Percentiles rank a stretch among this genome's conserved stretches.
These are phyloP conservation scores for Nyctereutes procyonoides DNA, from an alignment of 2,113 vertebrate species.

Conservation along the genomic window DNA sequence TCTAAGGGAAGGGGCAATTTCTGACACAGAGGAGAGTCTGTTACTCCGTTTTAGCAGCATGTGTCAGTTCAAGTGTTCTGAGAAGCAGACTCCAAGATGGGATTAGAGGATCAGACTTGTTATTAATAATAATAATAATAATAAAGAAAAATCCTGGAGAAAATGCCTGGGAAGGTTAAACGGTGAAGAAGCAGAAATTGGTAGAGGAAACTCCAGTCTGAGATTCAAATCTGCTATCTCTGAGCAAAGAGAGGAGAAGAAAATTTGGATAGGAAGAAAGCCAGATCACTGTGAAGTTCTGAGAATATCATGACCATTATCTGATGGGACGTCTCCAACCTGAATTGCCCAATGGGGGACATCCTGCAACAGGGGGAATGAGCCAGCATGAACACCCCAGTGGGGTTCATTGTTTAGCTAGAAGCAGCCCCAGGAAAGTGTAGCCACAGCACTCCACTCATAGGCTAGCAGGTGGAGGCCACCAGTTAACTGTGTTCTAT, in stretches of 20 bases:
- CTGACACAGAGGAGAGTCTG: neutral
- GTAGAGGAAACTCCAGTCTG: neutral
- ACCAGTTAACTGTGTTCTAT: neutral
- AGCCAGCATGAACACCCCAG: neutral
- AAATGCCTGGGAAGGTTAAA: neutral
- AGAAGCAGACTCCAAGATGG: neutral
- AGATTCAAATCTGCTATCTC: neutral
- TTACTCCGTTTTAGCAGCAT: neutral
- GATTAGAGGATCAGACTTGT: neutral
- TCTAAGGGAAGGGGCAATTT: neutral
- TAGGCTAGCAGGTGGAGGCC: too few relatives aligned
- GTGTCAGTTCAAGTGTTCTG: neutral
- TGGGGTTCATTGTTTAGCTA: fast-evolving
- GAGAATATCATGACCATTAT: neutral
- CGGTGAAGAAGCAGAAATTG: neutral
- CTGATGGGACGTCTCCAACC: neutral
- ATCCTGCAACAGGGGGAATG: too few relatives aligned
- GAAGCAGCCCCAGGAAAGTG: too few relatives aligned
- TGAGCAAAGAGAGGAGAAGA: neutral
- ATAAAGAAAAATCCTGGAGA: neutral
- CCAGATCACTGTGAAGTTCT: neutral
- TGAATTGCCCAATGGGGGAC: neutral
- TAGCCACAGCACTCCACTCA: fast-evolving
- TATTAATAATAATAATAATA: neutral
- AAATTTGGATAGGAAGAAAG: neutral